A percentile compares a stretch with the other conserved stretches of the same genome.
These are phyloP conservation scores for Halesus radiatus DNA, from an alignment of 1,140 invertebrate species.

Conservation along the genomic window DNA sequence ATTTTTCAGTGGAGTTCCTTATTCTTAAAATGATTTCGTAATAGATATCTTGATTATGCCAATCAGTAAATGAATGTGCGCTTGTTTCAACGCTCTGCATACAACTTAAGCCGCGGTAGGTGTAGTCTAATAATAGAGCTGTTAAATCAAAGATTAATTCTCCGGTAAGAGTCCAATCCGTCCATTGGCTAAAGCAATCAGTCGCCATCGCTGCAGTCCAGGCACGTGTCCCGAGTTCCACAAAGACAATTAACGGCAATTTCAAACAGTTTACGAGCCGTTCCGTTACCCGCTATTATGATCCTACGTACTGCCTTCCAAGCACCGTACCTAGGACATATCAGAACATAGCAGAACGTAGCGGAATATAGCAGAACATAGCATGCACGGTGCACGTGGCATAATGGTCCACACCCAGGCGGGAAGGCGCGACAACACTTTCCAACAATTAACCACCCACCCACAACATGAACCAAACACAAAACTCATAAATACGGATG, in stretches of 20 bases:
- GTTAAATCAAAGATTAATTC: too few species aligned
- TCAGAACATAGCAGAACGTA: too few species aligned
- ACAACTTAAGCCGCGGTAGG: too few species aligned
- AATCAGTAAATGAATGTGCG: too few species aligned
- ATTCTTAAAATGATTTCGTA: too few species aligned
- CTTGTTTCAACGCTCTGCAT: too few species aligned
- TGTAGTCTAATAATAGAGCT: too few species aligned
- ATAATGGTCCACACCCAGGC: slow-evolving; percentile 21
- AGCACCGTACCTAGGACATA: background rate
- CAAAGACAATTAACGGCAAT: slow-evolving; percentile 46
- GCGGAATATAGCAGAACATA: too few species aligned
- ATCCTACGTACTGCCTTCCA: slow-evolving; percentile 10
- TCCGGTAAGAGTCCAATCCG: background rate
- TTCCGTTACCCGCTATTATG: slow-evolving; percentile 40
- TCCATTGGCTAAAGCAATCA: background rate
- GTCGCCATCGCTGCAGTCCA: slow-evolving; percentile 14
- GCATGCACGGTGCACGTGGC: background rate
- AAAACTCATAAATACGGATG: slow-evolving; percentile 35
- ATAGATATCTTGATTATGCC: too few species aligned
- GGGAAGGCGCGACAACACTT: slow-evolving; percentile 45
- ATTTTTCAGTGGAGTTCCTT: too few species aligned
- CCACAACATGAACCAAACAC: slow-evolving; percentile 27
- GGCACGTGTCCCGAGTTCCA: slow-evolving; percentile 25
- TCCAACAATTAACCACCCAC: slow-evolving; percentile 52
- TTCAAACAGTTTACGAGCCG: slow-evolving; percentile 43